These are phyloP conservation scores for Drosophila lutescens DNA, from an alignment of 2,888 invertebrate genomes.

Conservation along the genomic window DNA sequence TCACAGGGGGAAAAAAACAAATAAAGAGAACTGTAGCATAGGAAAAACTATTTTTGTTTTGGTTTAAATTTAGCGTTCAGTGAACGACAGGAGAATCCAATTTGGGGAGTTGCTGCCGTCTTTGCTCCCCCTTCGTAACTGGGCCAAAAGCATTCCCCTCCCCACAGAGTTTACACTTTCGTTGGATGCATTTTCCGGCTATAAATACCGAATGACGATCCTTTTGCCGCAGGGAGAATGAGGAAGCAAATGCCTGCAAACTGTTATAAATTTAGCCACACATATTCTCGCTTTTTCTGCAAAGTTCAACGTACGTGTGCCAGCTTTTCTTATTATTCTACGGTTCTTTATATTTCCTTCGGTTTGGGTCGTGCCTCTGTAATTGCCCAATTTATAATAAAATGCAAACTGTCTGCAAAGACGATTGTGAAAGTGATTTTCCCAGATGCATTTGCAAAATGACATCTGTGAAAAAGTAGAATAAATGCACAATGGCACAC, in stretches of 20 bases:
- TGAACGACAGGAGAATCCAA: constrained; percentile 23
- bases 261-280: constrained; percentile 68
- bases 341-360: constrained; percentile 17
- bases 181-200: constrained; percentile 31
- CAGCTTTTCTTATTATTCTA: constrained; percentile 10
- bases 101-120: constrained; percentile 25
- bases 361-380: constrained; percentile 46
- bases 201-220: constrained; percentile 42
- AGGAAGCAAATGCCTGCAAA: constrained; percentile 71
- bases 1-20: neutral
- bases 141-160: constrained; percentile 35
- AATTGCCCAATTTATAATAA: constrained; percentile 69
- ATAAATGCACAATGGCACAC: constrained; percentile 49
- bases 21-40: constrained; percentile 2
- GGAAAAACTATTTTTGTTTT: constrained; percentile 27
- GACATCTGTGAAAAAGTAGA: neutral
- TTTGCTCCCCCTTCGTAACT: constrained; percentile 30
- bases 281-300: constrained; percentile 33
- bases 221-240: constrained; percentile 43
- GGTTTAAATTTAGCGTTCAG: constrained; percentile 30
- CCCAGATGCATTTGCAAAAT: constrained; percentile 27
- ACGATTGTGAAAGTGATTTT: constrained; percentile 70
- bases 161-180: constrained; percentile 29
- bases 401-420: constrained; percentile 23
- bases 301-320: constrained; percentile 74